Base-by-base conservation (phyloP, 2,797 vertebrate species). In the Macrochelys suwanniensis region DNA sequence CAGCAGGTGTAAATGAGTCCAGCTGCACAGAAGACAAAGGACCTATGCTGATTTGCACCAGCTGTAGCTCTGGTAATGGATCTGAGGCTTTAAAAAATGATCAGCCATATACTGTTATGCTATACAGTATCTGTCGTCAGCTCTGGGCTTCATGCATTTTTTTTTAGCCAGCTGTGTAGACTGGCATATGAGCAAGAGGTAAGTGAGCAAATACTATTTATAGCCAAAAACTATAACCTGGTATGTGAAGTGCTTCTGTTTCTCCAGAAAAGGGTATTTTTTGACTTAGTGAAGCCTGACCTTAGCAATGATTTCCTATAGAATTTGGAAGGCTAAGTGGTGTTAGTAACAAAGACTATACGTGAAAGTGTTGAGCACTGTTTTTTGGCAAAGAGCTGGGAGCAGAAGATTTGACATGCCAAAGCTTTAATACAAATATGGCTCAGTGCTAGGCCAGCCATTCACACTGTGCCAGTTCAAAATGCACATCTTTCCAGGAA, bases 401-500 rank as follows among this genome's bases (percentile, higher is more conserved):
- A 81, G 16, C 11, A 97, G 93, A 80, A 31, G 9, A 23, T 95
- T 78, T 87, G 5, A 81, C 11, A 0, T 85, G 50, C 16, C 68
- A 86, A 45, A 82, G 82, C 12, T 78, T 91, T 81, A 94, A 87
- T 3, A 12, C 11, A 85, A 89, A n/a, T 7, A 50, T 2, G 7
- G 91, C 9, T 89, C n/a, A 50, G 6, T 87, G 86, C 53, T 79
- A 90, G 45, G 28, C 17, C 23, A 92, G 13, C 37, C 56, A 80
- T 83, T 83, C 37, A 71, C 23, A 68, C 4, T n/a, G 25, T 84
- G 45, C 25, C 84, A 80, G 12, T 77, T 95, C 50, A 90, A 89
- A 90, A 91, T 79, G 10, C 10, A 25, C 7, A 37, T 92, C 33
- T 91, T 95, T 88, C 61, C 61, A 89, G n/a, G 71, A 93, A 89